Evolutionary conservation across 2,797 vertebrate genomes (phyloP), one percentile per base, ranked within the genome.

Genomic region (Sitta carolinensis): DNA sequence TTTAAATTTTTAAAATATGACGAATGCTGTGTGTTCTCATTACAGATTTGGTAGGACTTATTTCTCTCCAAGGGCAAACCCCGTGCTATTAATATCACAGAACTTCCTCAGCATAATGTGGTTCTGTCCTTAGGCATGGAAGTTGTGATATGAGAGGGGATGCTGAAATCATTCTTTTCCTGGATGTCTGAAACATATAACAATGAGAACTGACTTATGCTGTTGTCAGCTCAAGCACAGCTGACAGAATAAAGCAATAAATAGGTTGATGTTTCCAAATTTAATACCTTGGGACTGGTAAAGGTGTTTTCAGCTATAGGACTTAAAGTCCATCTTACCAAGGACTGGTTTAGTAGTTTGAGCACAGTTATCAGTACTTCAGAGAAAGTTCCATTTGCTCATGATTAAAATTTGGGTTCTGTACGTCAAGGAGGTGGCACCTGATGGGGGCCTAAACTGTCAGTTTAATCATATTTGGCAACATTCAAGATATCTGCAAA

Each of bases 381-480:
- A 5, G 22, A 43, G 74, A 95, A 95, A 87, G 63, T 34, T 69
- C 54, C 51, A 42, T 96, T 96, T 94, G 69, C 51, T 95, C 68
- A 83, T 70, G 52, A 83, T 95, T 95, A 96, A 87, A 90, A 95
- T 78, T 59, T 77, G 26, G 36, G 36, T 77, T 89, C 43, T 87
- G 20, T 54, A 61, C 10, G 7, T 89, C 76, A 80, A 76, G 58
- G 50, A 95, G 42, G 85, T 43, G 58, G 42, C 61, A 95, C 83
- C 48, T 83, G 89, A 95, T 89, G 70, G 80, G 30, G 58, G 87
- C 62, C 61, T 94, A 87, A 94, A 82, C 38, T 83, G 84, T 70
- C 81, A 64, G 38, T 83, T 95, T 95, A 90, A 96, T 92, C 75
- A 81, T 87, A 84, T 86, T 93, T 93, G 79, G 90, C 63, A 95